Conservation (phyloP, 1,140 invertebrate genomes). For the Drosophila baimaii region DNA sequence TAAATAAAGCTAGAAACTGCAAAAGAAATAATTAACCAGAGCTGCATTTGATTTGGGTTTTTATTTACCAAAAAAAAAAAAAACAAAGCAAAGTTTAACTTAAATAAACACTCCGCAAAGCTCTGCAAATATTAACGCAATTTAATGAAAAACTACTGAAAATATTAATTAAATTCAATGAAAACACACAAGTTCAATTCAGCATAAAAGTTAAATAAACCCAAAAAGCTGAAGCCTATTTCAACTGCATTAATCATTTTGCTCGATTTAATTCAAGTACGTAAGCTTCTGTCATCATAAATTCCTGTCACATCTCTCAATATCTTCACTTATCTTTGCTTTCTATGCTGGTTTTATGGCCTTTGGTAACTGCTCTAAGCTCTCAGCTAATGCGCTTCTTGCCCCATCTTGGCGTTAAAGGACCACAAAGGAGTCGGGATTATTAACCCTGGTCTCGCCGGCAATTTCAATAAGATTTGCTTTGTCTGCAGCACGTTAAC, state of each 20-base stretch:
- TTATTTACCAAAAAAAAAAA: not conserved
- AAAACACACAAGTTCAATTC: not conserved
- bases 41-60: not conserved
- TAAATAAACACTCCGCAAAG: not conserved
- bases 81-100: not conserved
- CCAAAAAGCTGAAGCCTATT: not conserved
- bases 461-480: constrained; percentile 54
- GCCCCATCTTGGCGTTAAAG: constrained; percentile 16
- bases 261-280: constrained; percentile 7
- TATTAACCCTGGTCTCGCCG: constrained; percentile 17
- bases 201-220: not conserved
- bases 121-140: not conserved
- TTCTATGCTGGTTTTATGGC: constrained; percentile 6
- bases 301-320: constrained; percentile 21
- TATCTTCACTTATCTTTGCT: constrained; percentile 1
- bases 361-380: constrained; percentile 24
- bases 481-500: constrained; percentile 38
- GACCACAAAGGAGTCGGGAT: constrained; percentile 20
- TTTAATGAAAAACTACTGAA: not conserved
- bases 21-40: not conserved
- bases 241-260: constrained; percentile 1
- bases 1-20: not conserved
- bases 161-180: not conserved
- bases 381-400: constrained; percentile 10
- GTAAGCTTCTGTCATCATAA: not conserved